Evolutionary conservation across 53 echinoderm and acorn worm genomes (phyloP).

Genomic region (Paracentrotus lividus): DNA sequence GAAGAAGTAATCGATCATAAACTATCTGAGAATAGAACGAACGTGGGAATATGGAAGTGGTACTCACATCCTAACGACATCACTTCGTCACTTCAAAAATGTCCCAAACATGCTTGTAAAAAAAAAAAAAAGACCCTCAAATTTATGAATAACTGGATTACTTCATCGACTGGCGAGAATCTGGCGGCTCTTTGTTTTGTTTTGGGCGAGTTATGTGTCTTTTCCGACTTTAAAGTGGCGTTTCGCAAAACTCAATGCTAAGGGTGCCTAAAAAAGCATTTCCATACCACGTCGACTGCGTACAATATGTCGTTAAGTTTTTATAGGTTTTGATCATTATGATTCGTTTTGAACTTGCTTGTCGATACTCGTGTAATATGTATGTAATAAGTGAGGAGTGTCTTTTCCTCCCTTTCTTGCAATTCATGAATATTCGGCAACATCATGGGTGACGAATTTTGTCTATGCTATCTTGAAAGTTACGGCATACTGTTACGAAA

Average conservation of each 20-base stretch:
- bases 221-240: constrained; percentile 40
- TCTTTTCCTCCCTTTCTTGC: too few species aligned
- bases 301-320: too few species aligned
- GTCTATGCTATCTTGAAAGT: too few species aligned
- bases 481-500: too few species aligned
- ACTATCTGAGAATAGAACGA: constrained; percentile 1
- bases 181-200: constrained; percentile 50
- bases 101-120: constrained; percentile 58
- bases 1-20: background rate
- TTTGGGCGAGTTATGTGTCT: constrained; percentile 62
- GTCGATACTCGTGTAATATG: too few species aligned
- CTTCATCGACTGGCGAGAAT: constrained; percentile 37
- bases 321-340: too few species aligned
- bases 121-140: constrained; percentile 32
- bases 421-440: background rate
- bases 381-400: too few species aligned
- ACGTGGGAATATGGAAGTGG: constrained; percentile 39
- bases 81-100: constrained; percentile 45
- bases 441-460: background rate
- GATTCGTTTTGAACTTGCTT: too few species aligned
- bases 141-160: constrained; percentile 58
- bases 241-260: background rate
- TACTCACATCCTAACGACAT: constrained; percentile 16
- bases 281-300: too few species aligned
- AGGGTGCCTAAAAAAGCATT: background rate